Conservation (phyloP, 2,888 invertebrate genomes). For the Mamestra brassicae region DNA sequence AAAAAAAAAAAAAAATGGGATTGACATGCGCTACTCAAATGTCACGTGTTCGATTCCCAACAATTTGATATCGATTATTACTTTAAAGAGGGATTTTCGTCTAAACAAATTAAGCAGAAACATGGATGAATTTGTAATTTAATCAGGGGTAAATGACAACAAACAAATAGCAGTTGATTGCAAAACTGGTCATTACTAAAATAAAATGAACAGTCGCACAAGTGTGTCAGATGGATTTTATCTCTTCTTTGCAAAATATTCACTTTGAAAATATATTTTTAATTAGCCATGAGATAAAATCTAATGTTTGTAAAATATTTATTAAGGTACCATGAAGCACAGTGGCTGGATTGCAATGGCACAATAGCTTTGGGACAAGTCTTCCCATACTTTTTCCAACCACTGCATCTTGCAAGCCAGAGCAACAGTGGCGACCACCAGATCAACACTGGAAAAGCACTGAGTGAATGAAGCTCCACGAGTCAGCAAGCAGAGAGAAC, state of each 20-base stretch:
- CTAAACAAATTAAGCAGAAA: not conserved
- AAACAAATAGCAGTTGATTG: constrained; percentile 9
- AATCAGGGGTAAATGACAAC: constrained; percentile 10
- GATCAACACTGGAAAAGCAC: too few relatives aligned
- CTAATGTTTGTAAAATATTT: not conserved
- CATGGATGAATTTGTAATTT: not conserved
- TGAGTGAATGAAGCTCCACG: too few relatives aligned
- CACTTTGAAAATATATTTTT: constrained; percentile 9
- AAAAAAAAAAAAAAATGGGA: too few relatives aligned
- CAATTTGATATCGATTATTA: too few relatives aligned
- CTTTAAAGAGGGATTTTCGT: not conserved
- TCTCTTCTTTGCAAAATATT: constrained; percentile 37
- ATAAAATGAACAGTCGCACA: constrained; percentile 42
- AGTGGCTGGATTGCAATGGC: not conserved
- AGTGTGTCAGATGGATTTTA: constrained; percentile 52
- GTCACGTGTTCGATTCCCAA: not conserved
- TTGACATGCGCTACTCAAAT: not conserved
- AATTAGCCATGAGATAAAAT: constrained; percentile 27
- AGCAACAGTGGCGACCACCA: not conserved
- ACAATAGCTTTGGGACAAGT: not conserved
- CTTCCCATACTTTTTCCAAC: not conserved
- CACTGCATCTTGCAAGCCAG: not conserved
- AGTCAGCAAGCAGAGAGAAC: not conserved
- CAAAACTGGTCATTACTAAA: constrained; percentile 29
- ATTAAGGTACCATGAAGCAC: too few relatives aligned